Evolutionary conservation across 2,888 invertebrate species (phyloP).

Genomic region (Anodontia alba): DNA sequence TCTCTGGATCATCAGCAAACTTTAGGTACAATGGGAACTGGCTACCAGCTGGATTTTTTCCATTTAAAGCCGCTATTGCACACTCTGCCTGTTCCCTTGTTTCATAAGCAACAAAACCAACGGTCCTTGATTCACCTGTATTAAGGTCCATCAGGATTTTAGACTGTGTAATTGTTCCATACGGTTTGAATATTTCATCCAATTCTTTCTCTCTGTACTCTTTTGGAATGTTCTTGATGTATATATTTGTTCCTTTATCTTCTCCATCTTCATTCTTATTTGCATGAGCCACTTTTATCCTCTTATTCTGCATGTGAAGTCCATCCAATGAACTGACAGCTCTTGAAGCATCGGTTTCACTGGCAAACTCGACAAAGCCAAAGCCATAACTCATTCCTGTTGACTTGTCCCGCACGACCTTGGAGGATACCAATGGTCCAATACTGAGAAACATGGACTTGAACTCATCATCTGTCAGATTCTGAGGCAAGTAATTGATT

Average conservation of each 20-base stretch:
- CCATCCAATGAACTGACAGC: conserved; percentile 96
- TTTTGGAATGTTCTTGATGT: conserved; percentile 94
- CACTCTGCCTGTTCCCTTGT: conserved; percentile 95
- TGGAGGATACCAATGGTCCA: conserved; percentile 94
- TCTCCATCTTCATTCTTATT: conserved; percentile 94
- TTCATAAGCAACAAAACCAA: conserved; percentile 93
- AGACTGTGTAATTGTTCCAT: conserved; percentile 96
- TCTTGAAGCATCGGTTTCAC: conserved; percentile 93
- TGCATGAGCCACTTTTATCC: conserved; percentile 96
- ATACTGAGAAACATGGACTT: conserved; percentile 94
- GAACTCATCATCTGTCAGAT: conserved; percentile 95
- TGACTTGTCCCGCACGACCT: conserved; percentile 88
- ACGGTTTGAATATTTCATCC: conserved; percentile 93
- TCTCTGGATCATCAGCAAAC: conserved; percentile 92
- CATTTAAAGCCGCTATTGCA: conserved; percentile 93
- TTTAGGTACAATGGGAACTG: conserved; percentile 93
- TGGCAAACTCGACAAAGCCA: conserved; percentile 96
- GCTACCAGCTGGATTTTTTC: conserved; percentile 92
- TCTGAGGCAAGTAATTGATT: conserved; percentile 97
- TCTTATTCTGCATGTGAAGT: conserved; percentile 94
- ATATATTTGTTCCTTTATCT: conserved; percentile 97
- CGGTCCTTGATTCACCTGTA: conserved; percentile 94
- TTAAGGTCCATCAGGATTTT: conserved; percentile 95
- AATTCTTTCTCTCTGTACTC: conserved; percentile 89
- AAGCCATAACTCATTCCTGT: conserved; percentile 98